Evolutionary conservation across 2,797 vertebrate species (phyloP), one percentile per base, ranked within the genome.

Genomic region (Phrynocephalus guinanensis): DNA sequence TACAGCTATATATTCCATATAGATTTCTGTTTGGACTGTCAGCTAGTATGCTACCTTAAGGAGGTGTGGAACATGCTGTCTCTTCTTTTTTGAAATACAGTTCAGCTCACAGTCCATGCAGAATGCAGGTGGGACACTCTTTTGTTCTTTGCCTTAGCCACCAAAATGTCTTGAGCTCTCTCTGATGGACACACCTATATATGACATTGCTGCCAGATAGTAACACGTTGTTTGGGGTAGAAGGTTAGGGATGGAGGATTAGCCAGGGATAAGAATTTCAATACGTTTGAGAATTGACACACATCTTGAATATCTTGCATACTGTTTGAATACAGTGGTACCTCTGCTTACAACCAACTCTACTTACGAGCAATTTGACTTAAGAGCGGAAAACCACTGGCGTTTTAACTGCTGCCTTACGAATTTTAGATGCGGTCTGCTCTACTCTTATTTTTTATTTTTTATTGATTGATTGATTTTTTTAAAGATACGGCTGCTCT

Each of bases 241-340:
- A 20, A 28, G 60, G 70, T 73, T n/a, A 28, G 3, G 24, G 22
- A 66, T 33, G 52, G 26, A 63, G 22, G 60, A 83, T 87, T 60
- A 22, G 7, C 56, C 70, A 66, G 44, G 18, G 11, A 44, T 16
- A n/a, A 52, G 5, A 85, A 60, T n/a, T 33, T 52, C 10, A 33
- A n/a, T 67, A 24, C 20, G 7, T 70, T 28, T 68, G 48, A 48
- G 50, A 83, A 76, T 6, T 52, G 48, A 80, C 66, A 75, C 28
- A 22, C 26, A 79, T 48, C 82, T 76, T 86, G 86, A 86, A 66
- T 89, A 79, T 85, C 87, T 56, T 67, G 44, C 66, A 10, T 75
- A 10, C 20, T 72, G 86, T 48, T 8, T 89, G 83, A 88, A 83
- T 85, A 44, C 38, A 44, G 38, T 44, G 38, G 38, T 44, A 44